Evolutionary conservation across 2,888 invertebrate species (phyloP), one percentile per base, ranked within the genome.

Genomic region (Polyommatus icarus): DNA sequence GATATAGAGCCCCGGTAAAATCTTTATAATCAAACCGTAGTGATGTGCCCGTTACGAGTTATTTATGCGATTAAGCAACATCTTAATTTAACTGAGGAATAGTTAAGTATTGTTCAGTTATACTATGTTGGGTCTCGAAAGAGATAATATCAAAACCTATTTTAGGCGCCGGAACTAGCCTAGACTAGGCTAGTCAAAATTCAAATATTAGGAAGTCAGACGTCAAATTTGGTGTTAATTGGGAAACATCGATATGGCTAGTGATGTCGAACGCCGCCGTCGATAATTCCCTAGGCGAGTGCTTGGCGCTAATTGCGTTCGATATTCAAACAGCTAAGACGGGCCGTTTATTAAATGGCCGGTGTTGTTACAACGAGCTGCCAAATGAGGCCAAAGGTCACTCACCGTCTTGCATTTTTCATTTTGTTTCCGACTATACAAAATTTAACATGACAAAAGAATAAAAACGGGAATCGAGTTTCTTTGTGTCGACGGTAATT

Each of bases 401-500:
- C 29, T 75, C 75, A 54, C 67, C 67, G 67, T 54, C 75, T 75
- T 75, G 75, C 75, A 75, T 54, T 75, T 67, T 75, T 75, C 75
- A 75, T 75, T 75, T 75, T 75, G 75, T 54, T 75, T 75, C 50
- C 75, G 20, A 50, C 75, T 24, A 75, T 75, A 75, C 75, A 75
- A 75, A 75, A 75, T 75, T 75, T 75, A 75, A 75, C 75, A 75
- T 75, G 75, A 75, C 75, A 75, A 75, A 75, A 75, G 75, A 75
- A 75, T 54, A 75, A 75, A 67, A 75, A 54, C 46, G 54, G 32
- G 75, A 75, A 75, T 75, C 75, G 75, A 75, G 75, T 75, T 50
- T 46, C 75, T 54, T 75, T 75, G 75, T 75, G 75, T 54, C 75
- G 50, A 50, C 54, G 75, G 75, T 75, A 75, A 75, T 75, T 75